phyloP scores from a whole-genome alignment of 2,113 vertebrate genomes.

The Prunella himalayana region DNA sequence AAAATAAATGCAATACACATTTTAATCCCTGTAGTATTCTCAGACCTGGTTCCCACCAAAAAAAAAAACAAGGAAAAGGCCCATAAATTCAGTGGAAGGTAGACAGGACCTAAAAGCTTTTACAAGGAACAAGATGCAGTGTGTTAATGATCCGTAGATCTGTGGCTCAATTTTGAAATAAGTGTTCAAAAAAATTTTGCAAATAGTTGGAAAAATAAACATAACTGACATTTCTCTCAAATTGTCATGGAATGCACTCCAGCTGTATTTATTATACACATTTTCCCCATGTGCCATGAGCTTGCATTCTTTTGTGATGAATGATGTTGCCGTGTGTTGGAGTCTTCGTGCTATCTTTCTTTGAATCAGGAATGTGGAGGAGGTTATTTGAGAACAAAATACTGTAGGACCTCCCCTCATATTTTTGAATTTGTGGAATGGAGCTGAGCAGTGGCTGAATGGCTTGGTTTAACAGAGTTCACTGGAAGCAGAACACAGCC shows the following conservation, averaged over 20 bases:
- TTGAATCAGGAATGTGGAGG: conserved; percentile 3
- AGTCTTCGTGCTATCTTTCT: not conserved
- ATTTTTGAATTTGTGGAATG: not conserved
- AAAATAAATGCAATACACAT: not conserved
- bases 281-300: not conserved
- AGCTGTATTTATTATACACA: conserved; percentile 33
- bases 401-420: not conserved
- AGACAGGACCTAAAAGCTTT: not conserved
- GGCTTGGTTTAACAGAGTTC: not conserved
- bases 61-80: not conserved
- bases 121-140: not conserved
- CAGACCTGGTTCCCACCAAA: not conserved
- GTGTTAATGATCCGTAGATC: not conserved
- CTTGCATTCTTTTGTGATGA: conserved; percentile 30
- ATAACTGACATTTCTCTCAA: conserved; percentile 17
- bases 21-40: not conserved
- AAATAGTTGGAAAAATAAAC: conserved; percentile 30
- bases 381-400: conserved; percentile 26
- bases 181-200: not conserved
- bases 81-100: not conserved
- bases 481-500: not conserved
- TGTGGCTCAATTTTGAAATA: not conserved
- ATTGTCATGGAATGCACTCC: not conserved
- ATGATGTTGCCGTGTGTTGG: not conserved
- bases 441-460: not conserved